Percentiles rank a stretch among this genome's conserved stretches.
These are phyloP conservation scores for Sipha flava DNA, from an alignment of 1,140 invertebrate genomes.

Conservation along the genomic window DNA sequence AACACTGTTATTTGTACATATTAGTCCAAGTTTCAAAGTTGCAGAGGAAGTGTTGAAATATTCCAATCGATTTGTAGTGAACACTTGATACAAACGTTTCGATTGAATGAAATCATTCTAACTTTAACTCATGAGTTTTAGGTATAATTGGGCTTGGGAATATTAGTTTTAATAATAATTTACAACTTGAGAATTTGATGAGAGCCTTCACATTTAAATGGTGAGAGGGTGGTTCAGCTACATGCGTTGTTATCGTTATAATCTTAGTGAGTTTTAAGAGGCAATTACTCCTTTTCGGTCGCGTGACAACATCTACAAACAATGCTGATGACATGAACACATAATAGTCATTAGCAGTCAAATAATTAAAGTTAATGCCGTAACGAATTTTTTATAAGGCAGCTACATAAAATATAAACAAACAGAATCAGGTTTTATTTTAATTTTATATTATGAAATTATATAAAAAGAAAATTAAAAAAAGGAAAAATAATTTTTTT, in stretches of 20 bases:
- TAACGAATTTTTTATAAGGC: not conserved
- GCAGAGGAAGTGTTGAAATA: not conserved
- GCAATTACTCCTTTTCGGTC: not conserved
- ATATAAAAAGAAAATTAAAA: not conserved
- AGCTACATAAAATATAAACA: not conserved
- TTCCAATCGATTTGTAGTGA: no score
- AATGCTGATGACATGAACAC: not conserved
- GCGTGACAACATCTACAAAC: slow-evolving; percentile 9
- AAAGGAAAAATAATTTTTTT: not conserved
- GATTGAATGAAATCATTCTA: not conserved
- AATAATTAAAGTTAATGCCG: not conserved
- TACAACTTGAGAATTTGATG: not conserved
- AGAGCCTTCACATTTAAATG: not conserved
- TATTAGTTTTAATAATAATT: slow-evolving; percentile 20
- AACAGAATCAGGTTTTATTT: not conserved
- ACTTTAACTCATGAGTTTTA: not conserved
- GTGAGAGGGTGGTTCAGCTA: not conserved
- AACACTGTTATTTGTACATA: no score
- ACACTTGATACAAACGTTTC: not conserved
- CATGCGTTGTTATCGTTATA: slow-evolving; percentile 7
- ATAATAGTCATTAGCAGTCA: not conserved
- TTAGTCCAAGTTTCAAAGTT: no score
- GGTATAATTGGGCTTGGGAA: not conserved
- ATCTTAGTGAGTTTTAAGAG: slow-evolving; percentile 17
- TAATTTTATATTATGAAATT: no score